These are phyloP conservation scores for Solea solea DNA, from an alignment of 2,113 vertebrate genomes.

Conservation along the genomic window DNA sequence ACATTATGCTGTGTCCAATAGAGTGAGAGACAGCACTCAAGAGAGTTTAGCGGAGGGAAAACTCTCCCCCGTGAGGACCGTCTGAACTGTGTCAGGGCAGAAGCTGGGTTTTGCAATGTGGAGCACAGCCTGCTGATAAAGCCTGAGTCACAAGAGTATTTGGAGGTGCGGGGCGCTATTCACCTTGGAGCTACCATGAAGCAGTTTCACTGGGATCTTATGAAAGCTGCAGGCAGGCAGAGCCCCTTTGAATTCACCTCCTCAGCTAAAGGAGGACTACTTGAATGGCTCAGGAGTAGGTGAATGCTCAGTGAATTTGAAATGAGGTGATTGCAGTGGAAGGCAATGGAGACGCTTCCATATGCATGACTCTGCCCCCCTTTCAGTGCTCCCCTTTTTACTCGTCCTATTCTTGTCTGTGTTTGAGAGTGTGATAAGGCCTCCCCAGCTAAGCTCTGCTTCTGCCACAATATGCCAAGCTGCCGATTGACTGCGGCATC, in stretches of 20 bases:
- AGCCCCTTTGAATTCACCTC: constrained; percentile 57
- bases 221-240: constrained; percentile 51
- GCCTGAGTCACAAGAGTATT: constrained; percentile 46
- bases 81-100: constrained; percentile 32
- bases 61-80: constrained; percentile 8
- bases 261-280: constrained; percentile 47
- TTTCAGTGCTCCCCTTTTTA: constrained; percentile 50
- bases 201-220: constrained; percentile 62
- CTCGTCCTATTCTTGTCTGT: constrained; percentile 41
- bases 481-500: constrained; percentile 34
- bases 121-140: constrained; percentile 44
- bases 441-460: constrained; percentile 24
- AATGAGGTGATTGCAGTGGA: constrained; percentile 54
- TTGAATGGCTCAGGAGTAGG: constrained; percentile 66
- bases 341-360: constrained; percentile 51
- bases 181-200: constrained; percentile 43
- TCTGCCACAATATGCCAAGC: constrained; percentile 40
- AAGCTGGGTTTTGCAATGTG: constrained; percentile 6
- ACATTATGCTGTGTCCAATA: constrained; percentile 15
- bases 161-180: constrained; percentile 32
- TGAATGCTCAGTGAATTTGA: constrained; percentile 63
- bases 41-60: constrained; percentile 12
- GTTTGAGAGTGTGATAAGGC: constrained; percentile 56
- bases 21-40: not conserved
- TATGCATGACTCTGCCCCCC: constrained; percentile 61